These are phyloP conservation scores for Sweltsa coloradensis DNA, from an alignment of 1,140 invertebrate species.

Conservation along the genomic window DNA sequence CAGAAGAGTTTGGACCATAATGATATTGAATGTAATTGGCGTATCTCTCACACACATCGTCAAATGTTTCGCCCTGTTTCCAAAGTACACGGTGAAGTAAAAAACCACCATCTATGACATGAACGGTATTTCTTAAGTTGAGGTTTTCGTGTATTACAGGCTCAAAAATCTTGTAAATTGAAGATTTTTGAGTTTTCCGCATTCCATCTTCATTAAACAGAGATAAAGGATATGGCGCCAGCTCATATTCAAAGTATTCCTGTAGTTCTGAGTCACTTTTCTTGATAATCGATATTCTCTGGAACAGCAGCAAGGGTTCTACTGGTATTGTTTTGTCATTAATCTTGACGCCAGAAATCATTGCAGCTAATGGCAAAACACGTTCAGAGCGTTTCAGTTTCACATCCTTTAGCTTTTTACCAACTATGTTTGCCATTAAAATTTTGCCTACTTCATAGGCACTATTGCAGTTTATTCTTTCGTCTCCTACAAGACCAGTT, in stretches of 20 bases:
- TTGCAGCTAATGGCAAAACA: constrained; percentile 24
- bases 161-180: constrained; percentile 25
- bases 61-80: neutral
- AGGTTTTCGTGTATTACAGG: neutral
- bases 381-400: constrained; percentile 26
- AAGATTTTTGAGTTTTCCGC: constrained; percentile 27
- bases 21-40: neutral
- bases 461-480: constrained; percentile 28
- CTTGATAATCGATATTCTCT: constrained; percentile 25
- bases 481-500: constrained; percentile 25
- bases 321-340: constrained; percentile 23
- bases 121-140: neutral
- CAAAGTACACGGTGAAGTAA: constrained; percentile 1
- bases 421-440: constrained; percentile 16
- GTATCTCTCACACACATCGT: neutral
- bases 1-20: neutral
- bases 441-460: constrained; percentile 25
- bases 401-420: constrained; percentile 10
- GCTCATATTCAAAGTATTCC: constrained; percentile 28
- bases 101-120: constrained; percentile 4
- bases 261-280: constrained; percentile 24
- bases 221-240: constrained; percentile 26
- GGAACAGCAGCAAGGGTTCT: constrained; percentile 28
- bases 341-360: constrained; percentile 24
- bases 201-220: constrained; percentile 29